Base-by-base conservation (phyloP, 2,113 vertebrate genomes). In the Pollimyrus isidori region DNA sequence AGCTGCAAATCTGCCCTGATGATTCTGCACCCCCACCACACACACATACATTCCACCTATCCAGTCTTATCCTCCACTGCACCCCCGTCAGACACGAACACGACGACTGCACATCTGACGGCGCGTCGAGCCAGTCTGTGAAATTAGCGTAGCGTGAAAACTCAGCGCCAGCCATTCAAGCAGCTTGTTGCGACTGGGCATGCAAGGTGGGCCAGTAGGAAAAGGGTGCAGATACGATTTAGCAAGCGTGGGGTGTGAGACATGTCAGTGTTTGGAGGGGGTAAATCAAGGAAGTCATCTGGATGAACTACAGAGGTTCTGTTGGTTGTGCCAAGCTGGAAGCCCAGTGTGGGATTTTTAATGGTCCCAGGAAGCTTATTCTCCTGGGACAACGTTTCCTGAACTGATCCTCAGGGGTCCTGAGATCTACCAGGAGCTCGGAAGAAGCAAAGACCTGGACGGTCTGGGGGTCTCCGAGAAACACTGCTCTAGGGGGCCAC, bases 1-100 rank as follows among this genome's bases (percentile, higher is more conserved):
- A 76, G 90, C 46, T 88, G 39, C 39, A 76, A 45, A 65, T 89
- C 88, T 82, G 26, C 62, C 69, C 42, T 26, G 30, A 89, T 89
- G 88, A 87, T 4, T 80, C 90, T 86, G 82, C 62, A 30, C 23
- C 89, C 30, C 62, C 46, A 13, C 23, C 89, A 23, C 62, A 46
- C 42, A 9, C 45, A 46, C 69, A n/a, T n/a, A 35, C 69, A 39
- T 76, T 76, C 69, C 69, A 80, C 30, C 42, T 42, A 80, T 35
- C 48, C 39, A 19, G 42, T 9, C 30, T 23, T 4, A 5, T 42
- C 21, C 73, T 50, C n/a, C 58, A 10, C 49, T 88, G 69, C 13
- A 86, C 13, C 42, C 4, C 52, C 69, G 35, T 89, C 53, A 48
- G 56, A 52, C 52, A 42, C 73, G 42, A 65, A 62, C 56, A 62